A percentile compares a stretch with the other conserved stretches of the same genome.
These are phyloP conservation scores for Flexamia atlantica DNA, from an alignment of 2,888 invertebrate species.

Conservation along the genomic window DNA sequence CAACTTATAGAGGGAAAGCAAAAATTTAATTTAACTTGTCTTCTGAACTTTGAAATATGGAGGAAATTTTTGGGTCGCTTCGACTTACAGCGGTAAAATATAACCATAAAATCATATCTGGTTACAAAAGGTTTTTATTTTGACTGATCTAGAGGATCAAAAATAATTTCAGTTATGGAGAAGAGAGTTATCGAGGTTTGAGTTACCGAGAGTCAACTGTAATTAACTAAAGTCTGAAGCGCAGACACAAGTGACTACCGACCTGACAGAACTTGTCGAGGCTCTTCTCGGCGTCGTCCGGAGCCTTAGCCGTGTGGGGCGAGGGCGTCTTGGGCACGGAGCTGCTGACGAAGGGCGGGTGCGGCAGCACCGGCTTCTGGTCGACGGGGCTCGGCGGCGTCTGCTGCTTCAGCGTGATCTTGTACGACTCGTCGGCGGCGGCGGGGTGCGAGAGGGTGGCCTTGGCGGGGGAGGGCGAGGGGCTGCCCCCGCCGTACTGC, in stretches of 20 bases:
- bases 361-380: slow-evolving; percentile 52
- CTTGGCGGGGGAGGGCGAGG: slow-evolving; percentile 74
- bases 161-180: too few relatives aligned
- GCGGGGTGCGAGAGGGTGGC: slow-evolving; percentile 70
- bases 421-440: slow-evolving; percentile 78
- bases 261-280: slow-evolving; percentile 87
- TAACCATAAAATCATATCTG: too few relatives aligned
- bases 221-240: too few relatives aligned
- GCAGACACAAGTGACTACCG: slow-evolving; percentile 43
- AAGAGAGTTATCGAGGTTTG: too few relatives aligned
- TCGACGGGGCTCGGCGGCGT: slow-evolving; percentile 68
- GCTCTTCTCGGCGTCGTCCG: slow-evolving; percentile 80
- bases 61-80: too few relatives aligned
- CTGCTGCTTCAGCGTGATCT: slow-evolving; percentile 80
- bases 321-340: slow-evolving; percentile 93
- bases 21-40: too few relatives aligned
- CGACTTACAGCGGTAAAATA: too few relatives aligned
- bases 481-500: slow-evolving; percentile 72
- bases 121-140: too few relatives aligned
- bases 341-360: slow-evolving; percentile 79
- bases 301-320: slow-evolving; percentile 80
- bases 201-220: too few relatives aligned
- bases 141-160: too few relatives aligned
- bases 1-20: too few relatives aligned
- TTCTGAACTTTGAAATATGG: too few relatives aligned